Conservation (phyloP, 2,888 invertebrate species). For the Thecophora atra region DNA sequence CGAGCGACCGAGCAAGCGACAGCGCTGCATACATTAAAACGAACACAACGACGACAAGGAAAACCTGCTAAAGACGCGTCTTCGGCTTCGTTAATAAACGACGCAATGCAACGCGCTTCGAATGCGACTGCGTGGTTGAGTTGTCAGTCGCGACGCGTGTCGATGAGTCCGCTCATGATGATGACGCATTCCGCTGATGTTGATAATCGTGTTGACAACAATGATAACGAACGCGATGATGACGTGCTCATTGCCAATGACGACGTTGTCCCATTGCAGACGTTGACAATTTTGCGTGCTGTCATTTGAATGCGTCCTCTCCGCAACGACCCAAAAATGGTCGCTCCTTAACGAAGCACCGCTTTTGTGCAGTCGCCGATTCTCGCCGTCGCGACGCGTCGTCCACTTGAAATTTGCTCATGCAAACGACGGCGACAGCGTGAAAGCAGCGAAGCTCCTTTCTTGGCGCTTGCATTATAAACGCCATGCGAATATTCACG, state of each 20-base stretch:
- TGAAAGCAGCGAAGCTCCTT: too few relatives aligned
- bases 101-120: too few relatives aligned
- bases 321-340: constrained; percentile 53
- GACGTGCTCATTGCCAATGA: background rate
- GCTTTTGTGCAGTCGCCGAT: constrained; percentile 45
- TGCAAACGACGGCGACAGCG: background rate
- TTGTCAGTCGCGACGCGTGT: constrained; percentile 10
- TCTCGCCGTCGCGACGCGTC: constrained; percentile 38
- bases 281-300: constrained; percentile 27
- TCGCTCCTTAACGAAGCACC: constrained; percentile 55
- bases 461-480: too few relatives aligned
- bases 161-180: background rate
- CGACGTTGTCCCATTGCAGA: background rate
- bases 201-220: background rate
- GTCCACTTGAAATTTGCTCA: background rate
- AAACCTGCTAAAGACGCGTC: too few relatives aligned
- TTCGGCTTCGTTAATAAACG: too few relatives aligned
- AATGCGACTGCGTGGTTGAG: too few relatives aligned
- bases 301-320: background rate
- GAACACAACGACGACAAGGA: background rate
- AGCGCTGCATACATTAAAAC: background rate
- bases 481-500: too few relatives aligned
- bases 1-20: background rate
- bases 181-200: background rate
- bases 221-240: background rate